phyloP scores from a whole-genome alignment of 2,888 invertebrate species.

The Lasioglossum zephyrum region DNA sequence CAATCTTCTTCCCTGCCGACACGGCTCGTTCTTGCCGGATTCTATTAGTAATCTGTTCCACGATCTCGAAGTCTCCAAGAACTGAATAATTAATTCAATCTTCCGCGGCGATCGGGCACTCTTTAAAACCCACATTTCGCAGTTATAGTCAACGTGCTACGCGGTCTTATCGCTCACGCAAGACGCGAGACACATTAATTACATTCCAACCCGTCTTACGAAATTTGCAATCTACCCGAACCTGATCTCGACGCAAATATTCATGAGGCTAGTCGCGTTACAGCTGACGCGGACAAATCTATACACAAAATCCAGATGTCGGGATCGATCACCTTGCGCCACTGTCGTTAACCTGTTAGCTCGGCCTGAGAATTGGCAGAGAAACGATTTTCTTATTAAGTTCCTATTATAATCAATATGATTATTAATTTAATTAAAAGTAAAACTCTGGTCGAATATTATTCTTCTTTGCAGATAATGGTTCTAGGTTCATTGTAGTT shows the following conservation, averaged over 20 bases:
- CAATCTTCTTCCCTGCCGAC: neutral
- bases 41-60: neutral
- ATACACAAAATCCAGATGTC: neutral
- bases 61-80: neutral
- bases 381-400: neutral
- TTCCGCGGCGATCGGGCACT: neutral
- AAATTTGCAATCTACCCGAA: neutral
- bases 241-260: neutral
- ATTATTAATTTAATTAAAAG: too few relatives aligned
- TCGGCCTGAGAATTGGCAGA: neutral
- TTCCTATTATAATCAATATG: too few relatives aligned
- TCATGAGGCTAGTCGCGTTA: neutral
- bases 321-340: neutral
- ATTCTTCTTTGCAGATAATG: too few relatives aligned
- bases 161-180: constrained; percentile 1
- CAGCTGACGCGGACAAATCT: neutral
- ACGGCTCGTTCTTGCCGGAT: neutral
- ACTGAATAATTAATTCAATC: neutral
- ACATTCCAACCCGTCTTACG: neutral
- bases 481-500: too few relatives aligned
- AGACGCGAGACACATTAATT: neutral
- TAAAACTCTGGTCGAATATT: too few relatives aligned
- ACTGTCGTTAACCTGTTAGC: neutral
- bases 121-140: neutral
- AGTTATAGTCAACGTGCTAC: neutral